Percentiles rank a stretch among this genome's conserved stretches.
Conservation (phyloP, 2,797 vertebrate species). For the Bovichtus diacanthus region DNA sequence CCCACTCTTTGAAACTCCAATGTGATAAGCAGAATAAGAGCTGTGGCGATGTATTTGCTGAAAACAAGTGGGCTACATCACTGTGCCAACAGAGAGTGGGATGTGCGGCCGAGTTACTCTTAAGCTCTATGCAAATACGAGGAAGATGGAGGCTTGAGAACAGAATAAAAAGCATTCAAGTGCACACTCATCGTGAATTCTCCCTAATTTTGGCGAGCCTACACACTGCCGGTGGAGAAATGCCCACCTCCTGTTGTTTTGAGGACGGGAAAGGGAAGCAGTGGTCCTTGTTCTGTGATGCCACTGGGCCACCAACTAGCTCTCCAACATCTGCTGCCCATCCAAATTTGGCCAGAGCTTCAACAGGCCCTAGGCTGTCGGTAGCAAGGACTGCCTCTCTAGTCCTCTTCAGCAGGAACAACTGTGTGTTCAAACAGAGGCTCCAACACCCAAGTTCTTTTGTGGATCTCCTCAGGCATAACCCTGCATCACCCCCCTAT, state of each 20-base stretch:
- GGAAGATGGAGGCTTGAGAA: constrained; percentile 70
- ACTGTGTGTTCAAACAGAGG: constrained; percentile 86
- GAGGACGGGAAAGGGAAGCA: constrained; percentile 65
- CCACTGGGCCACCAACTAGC: constrained; percentile 62
- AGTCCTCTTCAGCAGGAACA: constrained; percentile 54
- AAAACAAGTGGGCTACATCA: constrained; percentile 80
- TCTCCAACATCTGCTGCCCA: constrained; percentile 77
- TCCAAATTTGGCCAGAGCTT: constrained; percentile 80
- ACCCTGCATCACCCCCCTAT: constrained; percentile 86
- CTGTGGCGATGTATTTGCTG: constrained; percentile 84
- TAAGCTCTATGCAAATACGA: constrained; percentile 83
- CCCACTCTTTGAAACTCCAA: constrained; percentile 53
- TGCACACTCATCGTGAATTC: constrained; percentile 60
- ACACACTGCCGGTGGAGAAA: constrained; percentile 56
- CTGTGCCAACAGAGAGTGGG: constrained; percentile 78
- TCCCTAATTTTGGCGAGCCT: constrained; percentile 58
- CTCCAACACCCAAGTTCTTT: constrained; percentile 86
- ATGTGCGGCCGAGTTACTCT: constrained; percentile 69
- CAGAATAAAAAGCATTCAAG: constrained; percentile 56
- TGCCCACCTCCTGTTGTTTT: constrained; percentile 73
- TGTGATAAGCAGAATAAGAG: constrained; percentile 66
- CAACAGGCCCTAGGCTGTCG: constrained; percentile 65
- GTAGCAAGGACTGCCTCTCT: constrained; percentile 51
- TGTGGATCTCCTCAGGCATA: constrained; percentile 89
- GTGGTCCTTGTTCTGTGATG: constrained; percentile 52